These are phyloP conservation scores for Octodon degus DNA, from an alignment of 2,113 vertebrate genomes.

Conservation along the genomic window DNA sequence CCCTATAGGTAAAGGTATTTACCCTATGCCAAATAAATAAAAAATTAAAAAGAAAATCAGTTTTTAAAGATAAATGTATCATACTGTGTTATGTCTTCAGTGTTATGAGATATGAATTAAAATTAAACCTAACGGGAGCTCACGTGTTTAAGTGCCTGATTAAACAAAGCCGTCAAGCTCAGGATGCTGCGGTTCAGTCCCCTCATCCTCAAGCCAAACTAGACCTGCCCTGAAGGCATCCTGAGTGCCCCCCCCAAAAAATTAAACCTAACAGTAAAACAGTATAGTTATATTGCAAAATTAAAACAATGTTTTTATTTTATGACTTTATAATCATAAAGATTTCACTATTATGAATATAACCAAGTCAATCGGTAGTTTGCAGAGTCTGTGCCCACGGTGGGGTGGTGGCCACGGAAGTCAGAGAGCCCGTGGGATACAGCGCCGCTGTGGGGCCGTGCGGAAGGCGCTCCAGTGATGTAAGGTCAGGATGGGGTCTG, in stretches of 20 bases:
- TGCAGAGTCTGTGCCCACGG: background rate
- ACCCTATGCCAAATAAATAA: no score
- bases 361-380: background rate
- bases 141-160: no score
- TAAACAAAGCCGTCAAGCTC: no score
- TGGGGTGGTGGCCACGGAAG: accelerated
- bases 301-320: background rate
- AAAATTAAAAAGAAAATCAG: no score
- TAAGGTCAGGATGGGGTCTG: background rate
- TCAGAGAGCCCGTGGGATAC: background rate
- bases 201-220: no score
- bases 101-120: background rate
- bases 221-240: no score
- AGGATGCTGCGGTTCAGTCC: no score
- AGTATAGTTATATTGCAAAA: background rate
- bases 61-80: background rate
- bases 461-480: background rate
- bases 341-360: background rate
- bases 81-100: background rate
- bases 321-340: background rate
- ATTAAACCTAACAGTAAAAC: conserved; percentile 7
- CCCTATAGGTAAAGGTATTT: no score
- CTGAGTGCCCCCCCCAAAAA: background rate
- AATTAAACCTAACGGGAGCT: background rate
- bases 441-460: background rate